Conservation (phyloP, 2,113 vertebrate species). For the Desmodus rotundus region DNA sequence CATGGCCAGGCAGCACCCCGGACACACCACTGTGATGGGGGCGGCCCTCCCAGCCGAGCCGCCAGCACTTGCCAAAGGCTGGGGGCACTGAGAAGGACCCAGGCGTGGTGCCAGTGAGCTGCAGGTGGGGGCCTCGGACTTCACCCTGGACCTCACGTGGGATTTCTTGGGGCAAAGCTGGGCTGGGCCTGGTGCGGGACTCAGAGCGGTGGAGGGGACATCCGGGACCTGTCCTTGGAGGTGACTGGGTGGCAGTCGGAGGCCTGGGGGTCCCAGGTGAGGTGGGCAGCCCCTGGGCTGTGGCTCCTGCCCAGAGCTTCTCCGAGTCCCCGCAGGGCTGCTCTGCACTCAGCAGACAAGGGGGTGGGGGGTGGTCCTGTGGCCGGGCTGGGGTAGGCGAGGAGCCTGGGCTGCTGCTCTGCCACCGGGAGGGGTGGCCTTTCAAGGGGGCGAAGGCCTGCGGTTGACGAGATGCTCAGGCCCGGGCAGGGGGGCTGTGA, state of each 20-base stretch:
- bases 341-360: accelerated
- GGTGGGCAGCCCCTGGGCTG: not conserved
- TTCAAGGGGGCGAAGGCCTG: not conserved
- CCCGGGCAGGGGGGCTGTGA: conserved; percentile 20
- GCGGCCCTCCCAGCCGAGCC: not conserved
- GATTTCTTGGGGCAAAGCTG: too few relatives aligned
- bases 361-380: accelerated
- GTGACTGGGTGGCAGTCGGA: not conserved
- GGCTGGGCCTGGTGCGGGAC: not conserved
- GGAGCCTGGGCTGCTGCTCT: not conserved
- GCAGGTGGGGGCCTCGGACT: not conserved
- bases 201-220: not conserved
- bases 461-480: not conserved
- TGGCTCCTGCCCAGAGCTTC: not conserved
- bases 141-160: not conserved
- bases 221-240: not conserved
- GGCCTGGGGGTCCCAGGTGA: not conserved
- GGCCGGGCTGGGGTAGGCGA: not conserved
- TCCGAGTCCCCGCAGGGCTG: accelerated
- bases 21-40: not conserved
- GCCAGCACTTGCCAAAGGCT: not conserved
- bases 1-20: accelerated
- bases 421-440: not conserved
- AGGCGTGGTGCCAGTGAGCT: accelerated
- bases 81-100: not conserved